A percentile compares a stretch with the other conserved stretches of the same genome.
phyloP scores from a whole-genome alignment of 2,797 vertebrate species.

The Morus bassanus region DNA sequence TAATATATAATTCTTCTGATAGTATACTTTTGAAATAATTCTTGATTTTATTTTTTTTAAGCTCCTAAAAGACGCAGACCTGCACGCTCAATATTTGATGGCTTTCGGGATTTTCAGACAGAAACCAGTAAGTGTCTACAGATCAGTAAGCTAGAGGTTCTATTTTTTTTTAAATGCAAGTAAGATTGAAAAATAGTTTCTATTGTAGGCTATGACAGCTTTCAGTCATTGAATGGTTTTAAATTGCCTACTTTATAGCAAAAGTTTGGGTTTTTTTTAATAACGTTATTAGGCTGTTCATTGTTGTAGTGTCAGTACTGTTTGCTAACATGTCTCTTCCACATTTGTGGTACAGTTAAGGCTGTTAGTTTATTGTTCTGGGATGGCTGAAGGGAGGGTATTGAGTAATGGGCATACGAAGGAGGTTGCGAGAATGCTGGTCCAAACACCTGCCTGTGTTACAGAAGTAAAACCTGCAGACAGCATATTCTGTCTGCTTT shows the following conservation, averaged over 20 bases:
- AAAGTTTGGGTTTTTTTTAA: background rate
- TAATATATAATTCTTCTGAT: background rate
- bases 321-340: background rate
- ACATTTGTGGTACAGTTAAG: background rate
- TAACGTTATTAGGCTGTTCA: background rate
- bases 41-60: slow-evolving; percentile 46
- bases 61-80: slow-evolving; percentile 96
- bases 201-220: background rate
- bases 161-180: background rate
- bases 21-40: background rate
- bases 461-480: background rate
- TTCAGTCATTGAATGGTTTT: background rate
- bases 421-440: background rate
- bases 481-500: background rate
- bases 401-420: background rate
- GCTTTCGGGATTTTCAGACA: slow-evolving; percentile 98
- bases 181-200: background rate
- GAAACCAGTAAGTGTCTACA: slow-evolving; percentile 90
- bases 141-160: background rate
- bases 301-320: background rate
- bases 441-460: background rate
- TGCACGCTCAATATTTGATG: slow-evolving; percentile 97
- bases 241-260: background rate
- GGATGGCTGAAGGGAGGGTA: background rate
- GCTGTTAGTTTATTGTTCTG: background rate